Base-by-base conservation (phyloP, 2,113 vertebrate genomes). In the Mellivora capensis region DNA sequence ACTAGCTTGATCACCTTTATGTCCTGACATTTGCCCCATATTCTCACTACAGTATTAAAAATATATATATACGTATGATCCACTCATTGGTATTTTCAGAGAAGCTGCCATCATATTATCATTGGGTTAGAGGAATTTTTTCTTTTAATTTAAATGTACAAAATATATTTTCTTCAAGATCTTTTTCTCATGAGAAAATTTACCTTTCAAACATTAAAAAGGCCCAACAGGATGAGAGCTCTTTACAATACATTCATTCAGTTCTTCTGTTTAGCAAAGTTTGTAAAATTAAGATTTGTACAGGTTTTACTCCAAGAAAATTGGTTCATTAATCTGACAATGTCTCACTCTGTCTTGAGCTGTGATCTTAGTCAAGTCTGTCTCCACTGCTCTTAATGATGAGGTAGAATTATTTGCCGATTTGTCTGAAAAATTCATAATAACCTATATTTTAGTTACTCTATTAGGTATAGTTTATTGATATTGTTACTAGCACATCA, bases 111-210 rank as follows among this genome's bases (percentile, higher is more conserved):
- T 94, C 1, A 76, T 34, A 18, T 37, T 89, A 25, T 67, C 49
- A 91, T n/a, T 44, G n/a, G 18, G 49, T 61, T 86, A 74, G 17
- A 37, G 29, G 90, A 72, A 62, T 79, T 87, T 94, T 86, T 87
- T 59, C 29, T 34, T 86, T 96, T 90, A 62, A 85, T 84, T 85
- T 94, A 39, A 96, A 93, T 37, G 49, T 89, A 42, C 72, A 94
- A 84, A 87, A 61, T 57, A 18, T 29, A 2, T 62, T 69, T 83
- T n/a, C 47, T 79, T 87, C 52, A 59, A 89, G 89, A n/a, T 83
- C 15, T 89, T 82, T 69, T 57, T 91, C 64, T 71, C 71, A 14
- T 83, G 25, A 93, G 93, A 74, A 93, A 69, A 87, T n/a, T 20
- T 42, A 62, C 69, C 42, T 29, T 96, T 94, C 62, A 54, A 21